Base-by-base conservation (phyloP, 1,140 invertebrate genomes). In the Anastrepha ludens region DNA sequence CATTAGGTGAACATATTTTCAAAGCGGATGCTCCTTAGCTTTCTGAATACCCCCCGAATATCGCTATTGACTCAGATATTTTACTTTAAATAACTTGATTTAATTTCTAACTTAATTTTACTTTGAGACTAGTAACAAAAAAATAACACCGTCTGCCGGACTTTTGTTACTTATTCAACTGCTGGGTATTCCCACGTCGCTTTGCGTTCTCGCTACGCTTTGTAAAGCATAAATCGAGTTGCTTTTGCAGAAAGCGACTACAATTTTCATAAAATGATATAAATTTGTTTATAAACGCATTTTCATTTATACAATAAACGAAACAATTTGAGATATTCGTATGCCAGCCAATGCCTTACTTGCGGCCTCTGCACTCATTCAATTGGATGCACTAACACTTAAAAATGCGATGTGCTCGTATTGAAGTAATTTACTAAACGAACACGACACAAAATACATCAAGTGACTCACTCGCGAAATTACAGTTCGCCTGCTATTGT, bases 281-380 rank as follows among this genome's bases (percentile, higher is more conserved):
- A 55, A 55, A 81, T 81, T 81, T 81, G 74, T 81, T 81, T 81
- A 81, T 29, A 29, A 3, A 58, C 74, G 74, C 74, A 81, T 81
- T 81, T 50, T 81, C 20, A 20, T 81, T 81, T 81, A 50, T 20
- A 29, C 74, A 50, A 20, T 50, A 67, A 67, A 29, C 29, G 64
- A 67, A 67, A n/a, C 11, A 64, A 64, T 13, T 64, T 8, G 9
- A 13, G 17, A 64, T 64, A n/a, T 64, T 8, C 60, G 5, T 64
- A 15, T n/a, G 4, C 4, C 29, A 64, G 4, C 4, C 60, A 64
- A 11, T 67, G n/a, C 17, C 20, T 39, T 67, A 67, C 64, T 67
- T 29, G 64, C 20, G 17, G 29, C 13, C 15, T 62, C 60, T 15
- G 60, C 29, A 62, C 13, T 62, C n/a, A 62, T 4, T 62, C n/a